Conservation (phyloP, 2,888 invertebrate species). For the Therioaphis trifolii region DNA sequence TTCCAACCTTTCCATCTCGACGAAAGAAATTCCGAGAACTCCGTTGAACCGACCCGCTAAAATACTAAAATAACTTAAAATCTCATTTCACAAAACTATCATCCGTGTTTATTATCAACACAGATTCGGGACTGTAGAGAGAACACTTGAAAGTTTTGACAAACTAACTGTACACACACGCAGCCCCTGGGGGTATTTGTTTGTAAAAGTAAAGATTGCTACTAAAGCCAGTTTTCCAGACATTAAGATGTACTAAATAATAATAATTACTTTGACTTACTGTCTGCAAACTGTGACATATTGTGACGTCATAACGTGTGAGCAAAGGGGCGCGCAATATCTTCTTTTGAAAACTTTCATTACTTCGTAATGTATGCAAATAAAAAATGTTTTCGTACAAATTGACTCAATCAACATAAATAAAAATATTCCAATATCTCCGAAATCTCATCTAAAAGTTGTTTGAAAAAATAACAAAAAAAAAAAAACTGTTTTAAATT, state of each 20-base stretch:
- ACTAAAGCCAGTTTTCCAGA: conserved; percentile 18
- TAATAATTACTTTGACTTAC: conserved; percentile 17
- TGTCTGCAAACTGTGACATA: not conserved
- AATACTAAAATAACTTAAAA: not conserved
- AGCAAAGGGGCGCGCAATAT: no score
- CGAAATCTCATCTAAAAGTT: no score
- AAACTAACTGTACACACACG: conserved; percentile 26
- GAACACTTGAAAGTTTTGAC: conserved; percentile 18
- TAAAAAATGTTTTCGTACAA: no score
- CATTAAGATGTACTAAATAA: conserved; percentile 21
- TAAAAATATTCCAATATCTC: no score
- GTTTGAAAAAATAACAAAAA: no score
- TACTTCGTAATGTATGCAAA: no score
- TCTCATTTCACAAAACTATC: conserved; percentile 15
- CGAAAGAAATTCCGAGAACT: no score
- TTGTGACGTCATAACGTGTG: not conserved
- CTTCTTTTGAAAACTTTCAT: no score
- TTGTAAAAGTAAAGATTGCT: not conserved
- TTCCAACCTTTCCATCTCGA: no score
- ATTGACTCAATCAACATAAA: no score
- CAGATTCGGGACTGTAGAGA: not conserved
- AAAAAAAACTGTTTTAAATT: no score
- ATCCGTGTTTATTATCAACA: conserved; percentile 14
- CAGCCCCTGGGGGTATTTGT: conserved; percentile 12
- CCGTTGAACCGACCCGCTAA: no score